Base-by-base conservation (phyloP, 1,140 invertebrate genomes). In the Halyomorpha halys region DNA sequence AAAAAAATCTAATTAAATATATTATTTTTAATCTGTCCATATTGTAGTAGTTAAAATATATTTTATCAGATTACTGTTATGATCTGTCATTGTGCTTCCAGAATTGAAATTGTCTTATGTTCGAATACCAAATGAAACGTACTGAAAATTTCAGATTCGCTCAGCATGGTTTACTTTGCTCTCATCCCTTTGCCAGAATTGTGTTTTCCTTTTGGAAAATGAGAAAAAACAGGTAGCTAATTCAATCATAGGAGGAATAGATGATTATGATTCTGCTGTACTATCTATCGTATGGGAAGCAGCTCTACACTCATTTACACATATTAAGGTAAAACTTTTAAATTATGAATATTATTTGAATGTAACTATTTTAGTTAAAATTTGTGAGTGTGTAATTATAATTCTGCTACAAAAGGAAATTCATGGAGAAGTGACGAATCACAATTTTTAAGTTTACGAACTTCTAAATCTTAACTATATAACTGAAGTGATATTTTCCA, bases 241-340 rank as follows among this genome's bases (percentile, higher is more conserved):
- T 2, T 72, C 79, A 49, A 78, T 85, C 25, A 81, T 91, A 65
- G 79, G 80, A 45, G 82, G 79, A 69, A 75, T 92, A 19, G 85
- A 87, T 74, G 86, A 89, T 72, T 78, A 74, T 23, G 87, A 91
- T 72, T 81, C 84, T 13, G 71, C 76, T 18, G 79, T 89, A 16
- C 76, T 85, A 44, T 74, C 80, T 3, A 74, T 78, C 65, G 77
- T 90, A 27, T 92, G 89, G 89, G 86, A 87, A 73, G 79, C 82
- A 62, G 74, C 80, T 68, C 74, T 89, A 13, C 74, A 82, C 53
- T 72, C 80, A 19, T 76, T 84, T 59, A 77, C 79, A 51, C 79
- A 76, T 68, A 75, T 86, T 67, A 72, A 81, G 68, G 84, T 86
- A 76, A 34, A 66, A 51, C n/a, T 53, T 56, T 19, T 63, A n/a